A percentile compares a stretch with the other conserved stretches of the same genome.
These are phyloP conservation scores for Julus scanicus DNA, from an alignment of 2,888 invertebrate species.

Conservation along the genomic window DNA sequence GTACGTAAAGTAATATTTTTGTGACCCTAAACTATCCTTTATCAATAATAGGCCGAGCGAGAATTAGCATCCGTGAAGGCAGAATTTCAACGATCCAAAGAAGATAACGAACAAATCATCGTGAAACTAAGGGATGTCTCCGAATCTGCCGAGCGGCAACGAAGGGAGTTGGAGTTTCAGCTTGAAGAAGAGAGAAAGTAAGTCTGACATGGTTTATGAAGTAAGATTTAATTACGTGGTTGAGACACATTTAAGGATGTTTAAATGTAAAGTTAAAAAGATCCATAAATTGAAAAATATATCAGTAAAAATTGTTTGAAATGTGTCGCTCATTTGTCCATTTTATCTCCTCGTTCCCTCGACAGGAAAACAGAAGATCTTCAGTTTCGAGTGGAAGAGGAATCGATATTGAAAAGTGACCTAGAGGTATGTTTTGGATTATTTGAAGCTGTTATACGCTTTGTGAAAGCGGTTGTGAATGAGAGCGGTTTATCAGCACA, in stretches of 20 bases:
- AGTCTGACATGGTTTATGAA: background rate
- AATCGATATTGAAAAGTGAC: conserved; percentile 87
- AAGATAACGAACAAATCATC: conserved; percentile 71
- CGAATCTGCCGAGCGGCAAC: conserved; percentile 65
- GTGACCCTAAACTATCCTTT: too few species aligned
- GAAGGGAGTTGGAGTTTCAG: conserved; percentile 63
- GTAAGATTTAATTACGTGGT: too few species aligned
- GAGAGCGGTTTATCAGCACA: background rate
- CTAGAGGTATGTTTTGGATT: conserved; percentile 76
- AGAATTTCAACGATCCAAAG: conserved; percentile 65
- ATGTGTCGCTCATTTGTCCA: conserved; percentile 15
- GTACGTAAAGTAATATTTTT: too few species aligned
- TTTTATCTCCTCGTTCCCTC: too few species aligned
- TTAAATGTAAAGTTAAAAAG: too few species aligned
- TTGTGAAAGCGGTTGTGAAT: background rate
- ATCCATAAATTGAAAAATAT: too few species aligned
- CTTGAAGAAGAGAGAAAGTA: conserved; percentile 67
- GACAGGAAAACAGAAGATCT: conserved; percentile 89
- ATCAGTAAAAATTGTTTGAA: background rate
- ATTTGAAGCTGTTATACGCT: background rate
- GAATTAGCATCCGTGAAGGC: conserved; percentile 62
- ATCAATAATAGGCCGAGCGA: conserved; percentile 63
- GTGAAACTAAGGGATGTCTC: conserved; percentile 67
- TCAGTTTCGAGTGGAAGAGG: conserved; percentile 90
- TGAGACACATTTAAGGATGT: too few species aligned